These are phyloP conservation scores for Acanthiza pusilla DNA, from an alignment of 2,797 vertebrate species.

Conservation along the genomic window DNA sequence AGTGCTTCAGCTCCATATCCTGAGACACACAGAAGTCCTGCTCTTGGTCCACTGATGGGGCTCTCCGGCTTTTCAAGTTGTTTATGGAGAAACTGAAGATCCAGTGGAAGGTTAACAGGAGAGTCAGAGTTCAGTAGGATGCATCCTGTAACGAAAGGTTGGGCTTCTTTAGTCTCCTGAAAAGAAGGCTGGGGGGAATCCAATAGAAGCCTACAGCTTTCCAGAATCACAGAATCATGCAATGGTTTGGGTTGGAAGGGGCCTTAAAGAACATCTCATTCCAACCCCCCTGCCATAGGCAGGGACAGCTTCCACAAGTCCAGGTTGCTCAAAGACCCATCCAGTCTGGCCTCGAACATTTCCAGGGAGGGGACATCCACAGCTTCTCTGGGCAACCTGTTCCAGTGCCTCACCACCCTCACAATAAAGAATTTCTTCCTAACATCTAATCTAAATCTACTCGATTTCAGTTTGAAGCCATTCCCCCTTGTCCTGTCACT, in stretches of 20 bases:
- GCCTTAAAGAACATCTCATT: background rate
- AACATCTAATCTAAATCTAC: background rate
- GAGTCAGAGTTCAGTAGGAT: background rate
- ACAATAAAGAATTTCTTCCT: background rate
- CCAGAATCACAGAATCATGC: background rate
- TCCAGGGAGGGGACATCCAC: fast-evolving
- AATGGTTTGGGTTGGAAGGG: background rate
- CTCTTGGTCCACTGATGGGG: background rate
- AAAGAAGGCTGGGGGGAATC: background rate
- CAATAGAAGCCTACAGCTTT: background rate
- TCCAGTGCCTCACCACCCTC: background rate
- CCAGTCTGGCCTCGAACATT: background rate
- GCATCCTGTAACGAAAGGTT: background rate
- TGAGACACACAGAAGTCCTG: background rate
- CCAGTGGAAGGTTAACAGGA: background rate
- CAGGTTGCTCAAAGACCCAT: background rate
- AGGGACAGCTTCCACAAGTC: background rate
- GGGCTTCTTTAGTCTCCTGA: background rate
- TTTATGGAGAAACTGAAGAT: background rate
- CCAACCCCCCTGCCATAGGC: background rate
- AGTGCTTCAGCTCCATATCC: background rate
- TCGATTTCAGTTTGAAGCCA: background rate
- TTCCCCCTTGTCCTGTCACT: background rate
- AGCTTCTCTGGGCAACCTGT: background rate
- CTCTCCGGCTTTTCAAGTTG: background rate